Evolutionary conservation across 2,888 invertebrate species (phyloP), one percentile per base, ranked within the genome.

Genomic region (Drosophila quinaria): DNA sequence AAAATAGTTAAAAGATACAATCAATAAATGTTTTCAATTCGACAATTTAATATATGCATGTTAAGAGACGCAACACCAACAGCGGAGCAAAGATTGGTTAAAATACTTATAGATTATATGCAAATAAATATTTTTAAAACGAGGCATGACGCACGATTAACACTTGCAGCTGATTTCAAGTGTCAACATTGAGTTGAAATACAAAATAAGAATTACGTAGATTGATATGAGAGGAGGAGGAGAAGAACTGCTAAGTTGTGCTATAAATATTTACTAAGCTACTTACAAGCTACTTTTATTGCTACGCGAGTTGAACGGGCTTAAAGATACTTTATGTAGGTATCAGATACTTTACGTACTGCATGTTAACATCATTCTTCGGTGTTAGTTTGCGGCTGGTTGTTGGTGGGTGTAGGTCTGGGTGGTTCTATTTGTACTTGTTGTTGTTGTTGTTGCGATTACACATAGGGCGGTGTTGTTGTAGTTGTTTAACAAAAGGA

Each of bases 351-450:
- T 70, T 82, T 86, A 84, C 84, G 84, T 84, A 89, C 84, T 80
- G 87, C 78, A 75, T 70, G 56, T 83, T 59, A 78, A 83, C 84
- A 84, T 89, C 84, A 84, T 84, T 84, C 84, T 89, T 89, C 84
- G 84, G 66, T 80, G 81, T 84, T 88, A 84, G 87, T 84, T 80
- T 61, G 81, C 87, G 68, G 86, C 81, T 84, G 81, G 78, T 29
- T 29, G 33, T 68, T 63, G 66, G 63, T 69, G 79, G 79, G 71
- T 73, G 61, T 71, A 61, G 81, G 56, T 78, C 56, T 65, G 70
- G 87, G 69, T 67, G 87, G 69, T 64, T 67, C 63, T 67, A 25
- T 49, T 73, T 66, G 56, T 55, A 41, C 44, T 63, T 56, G 56
- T 51, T 60, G 62, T 41, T 66, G 50, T 62, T 52, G 52, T 72